Conservation (phyloP, 2,888 invertebrate species). For the Chrysolina americana region DNA sequence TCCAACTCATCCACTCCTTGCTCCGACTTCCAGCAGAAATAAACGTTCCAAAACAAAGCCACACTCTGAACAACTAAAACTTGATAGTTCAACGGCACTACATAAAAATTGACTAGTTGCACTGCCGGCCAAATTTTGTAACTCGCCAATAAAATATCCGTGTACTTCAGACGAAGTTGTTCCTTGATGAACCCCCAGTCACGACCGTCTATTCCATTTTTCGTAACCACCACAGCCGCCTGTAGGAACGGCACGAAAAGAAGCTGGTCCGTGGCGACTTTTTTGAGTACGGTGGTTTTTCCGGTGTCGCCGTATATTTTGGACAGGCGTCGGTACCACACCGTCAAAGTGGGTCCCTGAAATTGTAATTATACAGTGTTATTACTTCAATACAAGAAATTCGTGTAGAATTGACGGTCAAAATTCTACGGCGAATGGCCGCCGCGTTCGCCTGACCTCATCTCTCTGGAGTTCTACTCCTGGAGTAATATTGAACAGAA, state of each 20-base stretch:
- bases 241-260: constrained; percentile 82
- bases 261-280: constrained; percentile 81
- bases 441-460: too few species aligned
- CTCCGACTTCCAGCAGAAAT: constrained; percentile 82
- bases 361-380: constrained; percentile 16
- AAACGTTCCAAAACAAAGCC: constrained; percentile 90
- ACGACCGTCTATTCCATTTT: constrained; percentile 76
- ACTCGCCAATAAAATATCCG: constrained; percentile 77
- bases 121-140: constrained; percentile 89
- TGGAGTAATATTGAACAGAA: too few species aligned
- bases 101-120: constrained; percentile 87
- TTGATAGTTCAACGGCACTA: constrained; percentile 87
- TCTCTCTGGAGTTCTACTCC: too few species aligned
- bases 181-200: constrained; percentile 70
- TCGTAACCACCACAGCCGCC: constrained; percentile 72
- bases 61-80: constrained; percentile 83
- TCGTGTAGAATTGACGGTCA: too few species aligned
- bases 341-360: constrained; percentile 77
- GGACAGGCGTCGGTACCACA: constrained; percentile 79
- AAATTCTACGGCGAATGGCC: too few species aligned
- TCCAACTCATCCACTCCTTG: background rate
- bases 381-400: too few species aligned
- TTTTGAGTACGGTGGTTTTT: constrained; percentile 71
- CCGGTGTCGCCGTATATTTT: constrained; percentile 42
- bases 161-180: constrained; percentile 75